These are phyloP conservation scores for Noturus placidus DNA, from an alignment of 2,113 vertebrate species.

Conservation along the genomic window DNA sequence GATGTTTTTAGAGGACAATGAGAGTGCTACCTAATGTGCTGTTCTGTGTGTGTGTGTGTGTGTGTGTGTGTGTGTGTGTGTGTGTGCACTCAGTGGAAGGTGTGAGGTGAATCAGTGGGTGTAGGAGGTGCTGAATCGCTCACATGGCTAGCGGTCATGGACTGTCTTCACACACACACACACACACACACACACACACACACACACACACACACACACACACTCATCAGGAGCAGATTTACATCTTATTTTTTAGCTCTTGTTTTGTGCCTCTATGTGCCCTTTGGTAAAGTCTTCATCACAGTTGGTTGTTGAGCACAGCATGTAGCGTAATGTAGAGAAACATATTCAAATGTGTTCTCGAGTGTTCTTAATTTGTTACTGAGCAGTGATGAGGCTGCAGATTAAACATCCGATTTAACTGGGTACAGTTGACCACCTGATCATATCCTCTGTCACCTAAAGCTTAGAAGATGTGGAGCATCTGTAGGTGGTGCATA, in stretches of 20 bases:
- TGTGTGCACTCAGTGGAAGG: conserved; percentile 10
- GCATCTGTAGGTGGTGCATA: neutral
- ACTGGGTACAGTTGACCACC: neutral
- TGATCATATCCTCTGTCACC: neutral
- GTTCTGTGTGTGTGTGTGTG: conserved; percentile 7
- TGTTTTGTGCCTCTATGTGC: neutral
- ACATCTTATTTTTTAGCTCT: neutral
- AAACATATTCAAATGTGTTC: neutral
- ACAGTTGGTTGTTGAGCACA: neutral
- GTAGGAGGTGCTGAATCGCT: conserved; percentile 32
- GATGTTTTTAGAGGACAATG: neutral
- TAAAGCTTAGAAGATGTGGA: neutral
- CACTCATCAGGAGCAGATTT: neutral
- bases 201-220: conserved; percentile 8
- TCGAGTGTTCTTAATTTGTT: neutral
- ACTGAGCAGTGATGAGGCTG: neutral
- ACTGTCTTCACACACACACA: conserved; percentile 7
- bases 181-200: neutral
- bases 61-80: conserved; percentile 10
- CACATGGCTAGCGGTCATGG: conserved; percentile 19
- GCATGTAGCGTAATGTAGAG: neutral
- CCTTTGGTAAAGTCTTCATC: neutral
- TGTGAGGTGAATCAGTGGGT: conserved; percentile 27
- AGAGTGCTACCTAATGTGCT: neutral
- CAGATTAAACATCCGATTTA: neutral